These are phyloP conservation scores for Plemyria rubiginata DNA, from an alignment of 2,888 invertebrate species.

Conservation along the genomic window DNA sequence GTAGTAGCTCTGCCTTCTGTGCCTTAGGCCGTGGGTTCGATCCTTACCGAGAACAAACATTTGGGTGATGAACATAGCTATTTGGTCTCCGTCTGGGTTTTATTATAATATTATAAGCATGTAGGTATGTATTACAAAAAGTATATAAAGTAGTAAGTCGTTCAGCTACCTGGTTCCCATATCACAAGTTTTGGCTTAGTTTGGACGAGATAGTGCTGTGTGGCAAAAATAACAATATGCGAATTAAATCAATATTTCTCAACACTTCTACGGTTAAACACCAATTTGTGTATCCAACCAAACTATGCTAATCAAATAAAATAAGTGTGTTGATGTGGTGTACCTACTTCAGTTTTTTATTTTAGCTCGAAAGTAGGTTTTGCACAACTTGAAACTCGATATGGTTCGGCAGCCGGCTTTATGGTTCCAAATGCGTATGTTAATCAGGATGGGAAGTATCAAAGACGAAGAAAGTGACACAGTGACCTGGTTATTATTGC, in stretches of 20 bases:
- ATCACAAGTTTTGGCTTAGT: no score
- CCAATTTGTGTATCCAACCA: constrained; percentile 12
- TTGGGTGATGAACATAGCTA: no score
- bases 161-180: no score
- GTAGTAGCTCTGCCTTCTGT: no score
- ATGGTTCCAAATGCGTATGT: constrained; percentile 41
- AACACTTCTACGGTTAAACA: constrained; percentile 2
- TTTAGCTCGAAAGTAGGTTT: constrained; percentile 18
- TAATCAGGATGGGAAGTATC: constrained; percentile 48
- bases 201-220: no score
- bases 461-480: constrained; percentile 75
- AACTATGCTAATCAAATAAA: constrained; percentile 12
- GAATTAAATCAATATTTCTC: constrained; percentile 22
- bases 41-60: no score
- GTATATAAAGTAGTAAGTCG: no score
- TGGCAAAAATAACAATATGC: no score
- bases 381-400: constrained; percentile 25
- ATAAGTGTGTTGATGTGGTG: constrained; percentile 6
- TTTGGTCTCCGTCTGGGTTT: no score
- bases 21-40: no score
- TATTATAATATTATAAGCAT: no score
- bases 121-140: no score
- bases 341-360: neutral
- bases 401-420: constrained; percentile 30
- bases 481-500: constrained; percentile 64